Base-by-base conservation (phyloP, 37 sponge, comb jelly and placozoan genomes). In the Eunapius fragilis region DNA sequence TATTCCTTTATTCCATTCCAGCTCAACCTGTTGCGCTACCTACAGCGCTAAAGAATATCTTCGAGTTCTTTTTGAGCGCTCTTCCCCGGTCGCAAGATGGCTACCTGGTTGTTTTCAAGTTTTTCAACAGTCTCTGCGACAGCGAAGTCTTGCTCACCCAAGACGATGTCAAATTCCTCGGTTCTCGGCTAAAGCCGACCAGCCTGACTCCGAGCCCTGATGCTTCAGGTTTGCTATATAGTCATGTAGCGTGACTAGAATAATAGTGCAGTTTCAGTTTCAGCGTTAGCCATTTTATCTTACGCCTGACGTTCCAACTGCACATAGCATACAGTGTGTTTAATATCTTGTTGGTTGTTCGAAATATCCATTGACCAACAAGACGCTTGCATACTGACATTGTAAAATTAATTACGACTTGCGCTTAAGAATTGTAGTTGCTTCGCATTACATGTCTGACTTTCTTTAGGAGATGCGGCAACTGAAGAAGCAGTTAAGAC, bases 361-460 rank as follows among this genome's bases (percentile, higher is more conserved):
- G 2, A 9, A 1, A 12, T 58, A 33, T 10, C 80, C 30, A 67
- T 45, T 9, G 47, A 45, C 74, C 28, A 5, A 47, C 70, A 73
- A 36, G 83, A 83, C 83, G 83, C 83, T 83, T 71, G 38, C 83
- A 72, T 74, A 83, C 83, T 70, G 6, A 83, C 83, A 83, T 13
- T 10, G 31, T 24, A 41, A 41, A 22, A 11, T 45, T 4, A 11
- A 45, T 25, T 32, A 80, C 69, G 26, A 36, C 26, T 80, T 31
- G 10, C 7, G 2, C 3, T 68, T 32, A 17, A 23, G 58, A 2
- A 45, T 45, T 45, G 47, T 4, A 4, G 47, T 11, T 4, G 4
- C 7, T 45, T 45, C 47, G 4, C 9, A 45, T 4, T 9, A 45
- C 47, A 45, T 45, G 47, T 4, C 9, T 12, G 4, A 12, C 72